Percentiles rank a stretch among this genome's conserved stretches.
phyloP scores from a whole-genome alignment of 2,797 vertebrate genomes.

The Lepilemur ruficaudatus region DNA sequence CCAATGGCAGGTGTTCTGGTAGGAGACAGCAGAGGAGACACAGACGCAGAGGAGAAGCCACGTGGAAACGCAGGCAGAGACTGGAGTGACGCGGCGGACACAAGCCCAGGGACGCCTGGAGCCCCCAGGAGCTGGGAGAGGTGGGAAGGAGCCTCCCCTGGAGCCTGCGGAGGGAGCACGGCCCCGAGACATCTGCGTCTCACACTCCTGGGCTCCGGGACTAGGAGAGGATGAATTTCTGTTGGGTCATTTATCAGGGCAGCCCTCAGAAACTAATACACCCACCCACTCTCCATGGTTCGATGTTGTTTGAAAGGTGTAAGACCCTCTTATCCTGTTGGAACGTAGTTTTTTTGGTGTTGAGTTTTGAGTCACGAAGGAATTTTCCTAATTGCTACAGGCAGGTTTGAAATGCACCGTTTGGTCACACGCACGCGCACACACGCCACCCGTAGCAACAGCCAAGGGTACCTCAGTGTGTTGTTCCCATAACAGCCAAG shows the following conservation, averaged over 20 bases:
- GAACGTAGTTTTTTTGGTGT: neutral
- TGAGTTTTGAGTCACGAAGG: neutral
- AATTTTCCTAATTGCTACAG: neutral
- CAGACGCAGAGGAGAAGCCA: no score
- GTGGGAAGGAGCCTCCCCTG: neutral
- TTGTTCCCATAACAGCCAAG: conserved; percentile 92
- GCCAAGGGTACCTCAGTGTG: conserved; percentile 87
- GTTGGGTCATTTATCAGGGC: no score
- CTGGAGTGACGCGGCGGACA: accelerated
- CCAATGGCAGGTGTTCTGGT: no score
- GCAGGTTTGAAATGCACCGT: no score
- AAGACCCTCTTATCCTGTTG: accelerated
- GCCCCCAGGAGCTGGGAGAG: neutral
- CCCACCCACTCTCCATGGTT: neutral
- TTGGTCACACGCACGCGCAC: neutral
- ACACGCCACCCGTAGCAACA: neutral
- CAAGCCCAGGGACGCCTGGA: neutral
- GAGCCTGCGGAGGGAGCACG: neutral
- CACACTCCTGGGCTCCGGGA: neutral
- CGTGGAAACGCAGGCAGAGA: neutral
- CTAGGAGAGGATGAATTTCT: accelerated
- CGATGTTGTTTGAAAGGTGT: accelerated
- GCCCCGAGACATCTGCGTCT: neutral
- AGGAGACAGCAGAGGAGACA: no score
- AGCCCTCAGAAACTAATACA: accelerated